Percentiles rank a stretch among this genome's conserved stretches.
These are phyloP conservation scores for Meta bourneti DNA, from an alignment of 2,888 invertebrate genomes.

Conservation along the genomic window DNA sequence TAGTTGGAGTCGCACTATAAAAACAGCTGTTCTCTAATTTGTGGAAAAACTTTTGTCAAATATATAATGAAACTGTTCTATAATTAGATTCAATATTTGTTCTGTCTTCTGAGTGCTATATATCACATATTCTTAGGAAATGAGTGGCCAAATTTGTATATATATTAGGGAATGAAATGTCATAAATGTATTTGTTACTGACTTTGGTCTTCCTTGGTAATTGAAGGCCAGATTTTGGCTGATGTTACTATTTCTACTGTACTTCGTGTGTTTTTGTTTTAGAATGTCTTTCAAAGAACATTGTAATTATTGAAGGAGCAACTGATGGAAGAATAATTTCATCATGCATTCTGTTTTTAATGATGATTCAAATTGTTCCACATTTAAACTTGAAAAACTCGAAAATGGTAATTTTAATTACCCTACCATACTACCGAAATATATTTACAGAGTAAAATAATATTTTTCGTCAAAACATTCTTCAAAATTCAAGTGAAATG, in stretches of 20 bases:
- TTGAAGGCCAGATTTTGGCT: not conserved
- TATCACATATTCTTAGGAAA: not conserved
- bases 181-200: constrained; percentile 18
- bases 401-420: not conserved
- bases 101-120: too few relatives aligned
- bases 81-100: too few relatives aligned
- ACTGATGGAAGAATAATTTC: not conserved
- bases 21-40: too few relatives aligned
- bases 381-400: not conserved
- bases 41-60: too few relatives aligned
- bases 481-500: not conserved
- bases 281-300: constrained; percentile 10
- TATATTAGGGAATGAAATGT: constrained; percentile 24
- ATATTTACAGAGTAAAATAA: not conserved
- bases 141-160: constrained; percentile 46
- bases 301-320: constrained; percentile 8
- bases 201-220: constrained; percentile 62
- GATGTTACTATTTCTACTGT: constrained; percentile 15
- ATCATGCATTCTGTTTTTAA: not conserved
- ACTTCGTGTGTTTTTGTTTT: constrained; percentile 16
- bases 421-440: not conserved
- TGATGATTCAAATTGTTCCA: not conserved
- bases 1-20: too few relatives aligned
- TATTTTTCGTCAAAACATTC: not conserved
- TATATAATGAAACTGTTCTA: too few relatives aligned